These are phyloP conservation scores for Dryadula phaetusa DNA, from an alignment of 2,888 invertebrate species.

Conservation along the genomic window DNA sequence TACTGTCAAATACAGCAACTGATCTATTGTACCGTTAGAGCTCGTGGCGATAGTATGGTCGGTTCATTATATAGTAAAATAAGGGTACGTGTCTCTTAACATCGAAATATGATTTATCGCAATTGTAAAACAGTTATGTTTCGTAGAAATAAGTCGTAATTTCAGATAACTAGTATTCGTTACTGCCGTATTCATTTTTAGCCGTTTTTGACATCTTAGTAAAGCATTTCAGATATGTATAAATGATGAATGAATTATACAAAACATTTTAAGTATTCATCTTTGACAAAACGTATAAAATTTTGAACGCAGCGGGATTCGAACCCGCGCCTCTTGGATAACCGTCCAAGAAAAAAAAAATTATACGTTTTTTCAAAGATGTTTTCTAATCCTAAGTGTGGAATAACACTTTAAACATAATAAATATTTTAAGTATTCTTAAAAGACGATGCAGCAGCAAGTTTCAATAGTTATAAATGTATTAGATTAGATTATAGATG, in stretches of 20 bases:
- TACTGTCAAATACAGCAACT: conserved; percentile 78
- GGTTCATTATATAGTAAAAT: conserved; percentile 39
- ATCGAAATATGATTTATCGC: conserved; percentile 16
- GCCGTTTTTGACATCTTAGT: not conserved
- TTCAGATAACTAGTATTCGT: not conserved
- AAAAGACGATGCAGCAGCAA: not conserved
- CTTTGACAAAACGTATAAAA: too few relatives aligned
- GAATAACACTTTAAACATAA: too few relatives aligned
- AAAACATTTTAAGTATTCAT: too few relatives aligned
- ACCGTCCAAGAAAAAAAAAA: too few relatives aligned
- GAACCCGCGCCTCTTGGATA: too few relatives aligned
- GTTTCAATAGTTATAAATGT: not conserved
- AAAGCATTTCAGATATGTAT: too few relatives aligned
- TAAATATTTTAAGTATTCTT: too few relatives aligned
- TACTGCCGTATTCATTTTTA: not conserved
- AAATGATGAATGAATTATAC: too few relatives aligned
- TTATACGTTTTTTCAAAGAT: too few relatives aligned
- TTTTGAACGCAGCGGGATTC: too few relatives aligned
- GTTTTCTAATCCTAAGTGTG: too few relatives aligned
- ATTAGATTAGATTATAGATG: too few relatives aligned
- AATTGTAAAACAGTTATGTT: not conserved
- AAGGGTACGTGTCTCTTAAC: conserved; percentile 11
- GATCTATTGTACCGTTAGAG: conserved; percentile 65
- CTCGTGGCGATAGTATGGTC: conserved; percentile 50
- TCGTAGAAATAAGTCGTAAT: not conserved